These are phyloP conservation scores for Dufourea novaeangliae DNA, from an alignment of 1,140 invertebrate species.

Conservation along the genomic window DNA sequence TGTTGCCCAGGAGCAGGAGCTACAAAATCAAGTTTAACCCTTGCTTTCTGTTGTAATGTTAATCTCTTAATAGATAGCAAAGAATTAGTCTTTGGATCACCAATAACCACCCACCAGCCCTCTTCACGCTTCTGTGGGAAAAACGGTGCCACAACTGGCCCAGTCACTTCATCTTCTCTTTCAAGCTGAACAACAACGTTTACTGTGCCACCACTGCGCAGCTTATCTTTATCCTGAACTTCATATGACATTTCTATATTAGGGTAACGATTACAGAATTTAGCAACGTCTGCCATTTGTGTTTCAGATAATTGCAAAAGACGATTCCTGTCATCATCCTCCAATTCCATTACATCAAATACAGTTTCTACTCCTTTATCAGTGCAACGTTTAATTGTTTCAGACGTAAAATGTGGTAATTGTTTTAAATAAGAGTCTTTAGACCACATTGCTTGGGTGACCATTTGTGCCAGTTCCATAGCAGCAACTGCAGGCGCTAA, in stretches of 20 bases:
- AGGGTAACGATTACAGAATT: slow-evolving; percentile 99
- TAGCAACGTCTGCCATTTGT: slow-evolving; percentile 98
- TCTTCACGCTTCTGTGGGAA: slow-evolving; percentile 99
- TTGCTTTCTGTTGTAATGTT: slow-evolving; percentile 95
- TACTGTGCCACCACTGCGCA: slow-evolving; percentile 91
- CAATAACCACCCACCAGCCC: slow-evolving; percentile 99
- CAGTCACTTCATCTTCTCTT: slow-evolving; percentile 97
- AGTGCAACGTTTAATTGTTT: slow-evolving; percentile 95
- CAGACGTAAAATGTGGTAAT: slow-evolving; percentile 95
- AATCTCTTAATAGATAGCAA: slow-evolving; percentile 97
- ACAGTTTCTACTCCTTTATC: slow-evolving; percentile 97
- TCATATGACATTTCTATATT: slow-evolving; percentile 99
- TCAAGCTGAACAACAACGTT: slow-evolving; percentile 96
- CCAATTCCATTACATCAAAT: slow-evolving; percentile 99
- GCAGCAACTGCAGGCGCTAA: slow-evolving; percentile 97
- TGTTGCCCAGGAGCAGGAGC: slow-evolving; percentile 93
- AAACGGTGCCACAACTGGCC: slow-evolving; percentile 98
- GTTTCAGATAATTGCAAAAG: slow-evolving; percentile 91
- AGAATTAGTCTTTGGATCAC: slow-evolving; percentile 96
- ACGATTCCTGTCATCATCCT: slow-evolving; percentile 95
- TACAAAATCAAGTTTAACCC: slow-evolving; percentile 97
- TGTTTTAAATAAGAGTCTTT: slow-evolving; percentile 99
- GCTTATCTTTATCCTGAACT: slow-evolving; percentile 90
- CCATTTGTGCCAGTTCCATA: slow-evolving; percentile 99
- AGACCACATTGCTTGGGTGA: slow-evolving; percentile 99